Evolutionary conservation across 1,140 invertebrate genomes (phyloP).

Genomic region (Coenobita brevimanus): DNA sequence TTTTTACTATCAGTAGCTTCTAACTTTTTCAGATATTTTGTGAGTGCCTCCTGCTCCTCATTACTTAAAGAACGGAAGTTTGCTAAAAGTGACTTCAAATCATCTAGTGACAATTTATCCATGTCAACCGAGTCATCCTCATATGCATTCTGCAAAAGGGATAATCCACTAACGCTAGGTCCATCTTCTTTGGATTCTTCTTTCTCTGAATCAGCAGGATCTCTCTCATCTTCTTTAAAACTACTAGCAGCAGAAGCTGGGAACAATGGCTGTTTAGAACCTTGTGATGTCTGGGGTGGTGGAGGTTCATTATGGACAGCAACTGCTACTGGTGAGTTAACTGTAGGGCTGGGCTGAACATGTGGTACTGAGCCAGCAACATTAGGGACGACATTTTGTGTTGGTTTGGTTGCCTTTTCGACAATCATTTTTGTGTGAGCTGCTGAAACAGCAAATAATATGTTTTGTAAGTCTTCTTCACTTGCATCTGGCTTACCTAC

Average conservation of each 20-base stretch:
- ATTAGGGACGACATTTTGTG: neutral
- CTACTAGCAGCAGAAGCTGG: neutral
- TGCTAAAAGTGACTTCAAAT: slow-evolving; percentile 42
- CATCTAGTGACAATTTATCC: slow-evolving; percentile 60
- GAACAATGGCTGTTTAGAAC: neutral
- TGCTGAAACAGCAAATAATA: slow-evolving; percentile 61
- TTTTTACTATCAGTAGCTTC: slow-evolving; percentile 60
- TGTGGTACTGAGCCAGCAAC: neutral
- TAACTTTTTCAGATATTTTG: slow-evolving; percentile 47
- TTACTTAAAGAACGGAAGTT: slow-evolving; percentile 40
- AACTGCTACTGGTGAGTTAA: neutral
- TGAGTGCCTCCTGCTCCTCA: slow-evolving; percentile 54
- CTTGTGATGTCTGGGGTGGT: neutral
- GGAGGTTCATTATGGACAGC: neutral
- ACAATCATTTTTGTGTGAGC: slow-evolving; percentile 45
- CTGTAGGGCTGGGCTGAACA: neutral
- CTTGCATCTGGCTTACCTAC: slow-evolving; percentile 67
- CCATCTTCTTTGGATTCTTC: neutral
- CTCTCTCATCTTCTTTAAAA: neutral
- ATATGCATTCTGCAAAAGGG: slow-evolving; percentile 60
- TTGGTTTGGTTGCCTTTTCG: slow-evolving; percentile 17
- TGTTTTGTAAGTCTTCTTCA: slow-evolving; percentile 66
- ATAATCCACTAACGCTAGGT: slow-evolving; percentile 24
- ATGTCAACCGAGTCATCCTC: slow-evolving; percentile 64
- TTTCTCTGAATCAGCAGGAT: neutral